A percentile compares a stretch with the other conserved stretches of the same genome.
Conservation (phyloP, 1,140 invertebrate genomes). For the Leptinotarsa lineolata region DNA sequence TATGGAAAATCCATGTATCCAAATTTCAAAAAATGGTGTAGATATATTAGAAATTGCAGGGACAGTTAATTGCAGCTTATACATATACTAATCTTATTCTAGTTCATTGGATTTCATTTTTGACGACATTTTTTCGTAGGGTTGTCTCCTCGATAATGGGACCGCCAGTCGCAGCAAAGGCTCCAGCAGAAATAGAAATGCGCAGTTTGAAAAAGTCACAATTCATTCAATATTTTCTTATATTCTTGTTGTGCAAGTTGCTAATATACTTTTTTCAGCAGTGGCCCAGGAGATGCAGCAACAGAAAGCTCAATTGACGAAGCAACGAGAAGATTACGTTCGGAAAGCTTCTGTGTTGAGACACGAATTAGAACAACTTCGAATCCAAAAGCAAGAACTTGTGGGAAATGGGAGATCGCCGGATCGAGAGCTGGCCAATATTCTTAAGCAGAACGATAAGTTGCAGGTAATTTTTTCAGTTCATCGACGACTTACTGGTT, state of each 20-base stretch:
- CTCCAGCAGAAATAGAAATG: neutral
- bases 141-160: neutral
- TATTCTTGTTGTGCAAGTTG: neutral
- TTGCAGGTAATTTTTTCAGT: conserved; percentile 67
- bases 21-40: no score
- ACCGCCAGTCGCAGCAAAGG: neutral
- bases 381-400: conserved; percentile 76
- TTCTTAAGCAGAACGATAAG: conserved; percentile 77
- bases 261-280: conserved; percentile 57
- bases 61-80: neutral
- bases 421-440: conserved; percentile 63
- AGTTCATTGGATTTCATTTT: neutral
- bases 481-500: neutral
- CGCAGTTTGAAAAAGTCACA: neutral
- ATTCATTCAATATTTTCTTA: neutral
- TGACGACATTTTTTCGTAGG: conserved; percentile 4
- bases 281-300: conserved; percentile 79
- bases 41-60: neutral
- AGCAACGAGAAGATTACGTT: conserved; percentile 78
- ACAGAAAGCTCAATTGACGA: conserved; percentile 75
- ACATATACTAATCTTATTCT: neutral
- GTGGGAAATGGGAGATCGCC: conserved; percentile 59
- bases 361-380: conserved; percentile 75
- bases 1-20: no score
- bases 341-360: conserved; percentile 71